phyloP scores from a whole-genome alignment of 1,140 invertebrate genomes.

The Magallana gigas region DNA sequence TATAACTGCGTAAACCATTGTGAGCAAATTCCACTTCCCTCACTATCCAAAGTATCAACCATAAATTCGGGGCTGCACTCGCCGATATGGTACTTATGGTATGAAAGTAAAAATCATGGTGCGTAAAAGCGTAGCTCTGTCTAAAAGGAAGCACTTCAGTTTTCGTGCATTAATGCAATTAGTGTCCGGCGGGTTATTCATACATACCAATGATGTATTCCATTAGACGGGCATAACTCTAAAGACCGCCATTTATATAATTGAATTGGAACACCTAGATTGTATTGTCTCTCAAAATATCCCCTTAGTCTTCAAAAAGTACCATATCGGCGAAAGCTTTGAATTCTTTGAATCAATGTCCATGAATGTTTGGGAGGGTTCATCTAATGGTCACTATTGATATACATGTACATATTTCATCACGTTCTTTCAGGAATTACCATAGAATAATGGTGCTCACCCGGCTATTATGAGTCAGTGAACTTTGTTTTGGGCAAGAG shows the following conservation, averaged over 20 bases:
- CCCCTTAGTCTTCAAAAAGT: not conserved
- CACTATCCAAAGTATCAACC: too few relatives aligned
- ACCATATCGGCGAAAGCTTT: not conserved
- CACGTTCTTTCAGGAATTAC: not conserved
- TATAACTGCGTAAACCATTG: too few relatives aligned
- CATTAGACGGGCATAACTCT: not conserved
- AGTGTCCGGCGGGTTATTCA: not conserved
- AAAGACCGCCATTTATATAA: not conserved
- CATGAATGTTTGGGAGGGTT: not conserved
- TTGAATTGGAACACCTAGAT: not conserved
- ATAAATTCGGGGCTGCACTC: too few relatives aligned
- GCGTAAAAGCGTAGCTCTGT: too few relatives aligned
- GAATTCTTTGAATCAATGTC: slow-evolving; percentile 1
- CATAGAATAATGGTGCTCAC: slow-evolving; percentile 5
- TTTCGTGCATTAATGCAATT: too few relatives aligned
- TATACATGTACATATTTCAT: not conserved
- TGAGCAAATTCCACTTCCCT: too few relatives aligned
- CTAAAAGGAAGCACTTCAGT: too few relatives aligned
- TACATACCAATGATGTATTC: not conserved
- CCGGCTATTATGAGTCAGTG: not conserved
- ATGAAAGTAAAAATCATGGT: too few relatives aligned
- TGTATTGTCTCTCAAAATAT: not conserved
- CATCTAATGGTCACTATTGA: slow-evolving; percentile 17
- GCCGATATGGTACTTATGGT: too few relatives aligned
- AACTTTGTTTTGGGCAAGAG: not conserved